Percentiles rank a stretch among this genome's conserved stretches.
Evolutionary conservation across 2,888 invertebrate species (phyloP).

Genomic region (Oscheius onirici): DNA sequence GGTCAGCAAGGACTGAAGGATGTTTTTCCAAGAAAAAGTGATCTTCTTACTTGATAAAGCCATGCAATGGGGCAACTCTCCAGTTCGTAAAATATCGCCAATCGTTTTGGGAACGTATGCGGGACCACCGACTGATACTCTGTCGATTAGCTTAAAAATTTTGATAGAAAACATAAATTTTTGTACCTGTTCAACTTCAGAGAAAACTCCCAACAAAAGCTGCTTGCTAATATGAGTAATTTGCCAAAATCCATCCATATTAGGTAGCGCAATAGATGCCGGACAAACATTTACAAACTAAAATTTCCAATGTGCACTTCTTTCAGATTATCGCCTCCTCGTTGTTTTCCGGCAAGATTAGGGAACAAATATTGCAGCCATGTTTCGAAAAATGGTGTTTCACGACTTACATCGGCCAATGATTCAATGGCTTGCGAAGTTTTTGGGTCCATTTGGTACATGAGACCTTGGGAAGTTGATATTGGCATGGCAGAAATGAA

Average conservation of each 20-base stretch:
- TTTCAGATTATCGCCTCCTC: neutral
- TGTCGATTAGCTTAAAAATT: neutral
- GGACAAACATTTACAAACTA: slow-evolving; percentile 26
- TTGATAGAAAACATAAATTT: neutral
- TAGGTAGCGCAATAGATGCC: neutral
- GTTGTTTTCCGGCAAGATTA: slow-evolving; percentile 9
- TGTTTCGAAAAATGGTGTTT: neutral
- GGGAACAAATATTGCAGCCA: neutral
- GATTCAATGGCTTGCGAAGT: slow-evolving; percentile 3
- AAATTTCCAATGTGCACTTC: no score
- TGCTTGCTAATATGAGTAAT: slow-evolving; percentile 12
- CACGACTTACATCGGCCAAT: slow-evolving; percentile 15
- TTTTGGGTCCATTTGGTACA: slow-evolving; percentile 28
- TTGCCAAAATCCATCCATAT: slow-evolving; percentile 18
- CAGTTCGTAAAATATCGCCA: slow-evolving; percentile 9
- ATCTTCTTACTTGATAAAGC: neutral
- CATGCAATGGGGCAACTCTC: slow-evolving; percentile 21
- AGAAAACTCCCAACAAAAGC: neutral
- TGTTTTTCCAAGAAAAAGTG: neutral
- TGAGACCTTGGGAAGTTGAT: neutral
- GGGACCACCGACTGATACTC: slow-evolving; percentile 6
- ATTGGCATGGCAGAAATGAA: slow-evolving; percentile 1
- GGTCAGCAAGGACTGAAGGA: slow-evolving; percentile 8
- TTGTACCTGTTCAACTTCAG: slow-evolving; percentile 24
- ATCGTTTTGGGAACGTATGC: slow-evolving; percentile 9